phyloP scores from a whole-genome alignment of 2,888 invertebrate species.

The Machimus rusticus region DNA sequence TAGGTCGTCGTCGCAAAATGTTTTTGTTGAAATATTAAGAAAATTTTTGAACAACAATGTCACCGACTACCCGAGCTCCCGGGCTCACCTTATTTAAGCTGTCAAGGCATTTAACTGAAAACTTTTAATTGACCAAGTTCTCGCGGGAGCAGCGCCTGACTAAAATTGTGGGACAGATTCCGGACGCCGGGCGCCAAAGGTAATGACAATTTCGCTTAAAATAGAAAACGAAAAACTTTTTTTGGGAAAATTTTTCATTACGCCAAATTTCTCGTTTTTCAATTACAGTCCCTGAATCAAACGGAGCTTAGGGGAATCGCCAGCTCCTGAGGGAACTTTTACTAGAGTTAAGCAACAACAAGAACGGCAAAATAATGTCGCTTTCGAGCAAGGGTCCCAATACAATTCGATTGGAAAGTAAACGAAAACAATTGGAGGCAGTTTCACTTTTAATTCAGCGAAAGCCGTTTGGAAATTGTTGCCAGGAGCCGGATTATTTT shows the following conservation, averaged over 20 bases:
- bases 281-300: background rate
- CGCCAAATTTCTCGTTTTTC: background rate
- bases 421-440: background rate
- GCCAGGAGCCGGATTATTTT: background rate
- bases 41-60: conserved; percentile 3
- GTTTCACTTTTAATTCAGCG: background rate
- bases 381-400: background rate
- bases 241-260: background rate
- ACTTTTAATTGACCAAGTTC: conserved; percentile 25
- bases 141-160: background rate
- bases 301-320: background rate
- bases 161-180: background rate
- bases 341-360: background rate
- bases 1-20: background rate
- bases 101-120: conserved; percentile 25
- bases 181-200: background rate
- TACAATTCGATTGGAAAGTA: background rate
- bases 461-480: background rate
- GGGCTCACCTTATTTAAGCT: background rate
- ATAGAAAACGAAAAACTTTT: background rate
- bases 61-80: background rate
- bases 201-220: background rate
- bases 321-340: background rate
- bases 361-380: background rate
- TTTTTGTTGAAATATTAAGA: background rate